These are phyloP conservation scores for Schizopygopsis malacanthus DNA, from an alignment of 2,797 vertebrate genomes.

Conservation along the genomic window DNA sequence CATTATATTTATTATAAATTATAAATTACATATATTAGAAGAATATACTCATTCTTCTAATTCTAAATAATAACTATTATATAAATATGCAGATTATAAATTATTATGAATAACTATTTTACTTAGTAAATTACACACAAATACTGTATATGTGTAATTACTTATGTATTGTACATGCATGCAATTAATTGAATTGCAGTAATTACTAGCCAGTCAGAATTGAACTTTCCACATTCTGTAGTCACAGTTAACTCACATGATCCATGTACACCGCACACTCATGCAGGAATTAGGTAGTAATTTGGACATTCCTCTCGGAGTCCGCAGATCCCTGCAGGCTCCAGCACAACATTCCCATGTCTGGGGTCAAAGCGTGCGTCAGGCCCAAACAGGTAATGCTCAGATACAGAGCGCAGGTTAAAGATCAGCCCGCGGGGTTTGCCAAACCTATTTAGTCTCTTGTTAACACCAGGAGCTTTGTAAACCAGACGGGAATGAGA, in stretches of 20 bases:
- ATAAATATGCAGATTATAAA: too few species aligned
- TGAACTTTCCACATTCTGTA: not conserved
- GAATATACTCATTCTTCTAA: not conserved
- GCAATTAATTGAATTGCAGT: not conserved
- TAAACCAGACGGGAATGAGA: constrained; percentile 41
- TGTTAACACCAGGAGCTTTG: constrained; percentile 55
- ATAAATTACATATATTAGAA: too few species aligned
- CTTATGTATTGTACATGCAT: not conserved
- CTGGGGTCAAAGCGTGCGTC: constrained; percentile 66
- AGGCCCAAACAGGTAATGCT: constrained; percentile 67
- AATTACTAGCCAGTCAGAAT: not conserved
- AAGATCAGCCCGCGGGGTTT: constrained; percentile 60
- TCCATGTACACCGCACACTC: not conserved
- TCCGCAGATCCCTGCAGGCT: constrained; percentile 56
- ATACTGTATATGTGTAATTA: not conserved
- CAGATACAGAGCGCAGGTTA: constrained; percentile 71
- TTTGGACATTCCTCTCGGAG: constrained; percentile 71
- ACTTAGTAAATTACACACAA: not conserved
- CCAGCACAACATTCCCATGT: constrained; percentile 56
- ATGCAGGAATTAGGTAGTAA: constrained; percentile 66
- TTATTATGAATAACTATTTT: too few species aligned
- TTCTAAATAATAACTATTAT: not conserved
- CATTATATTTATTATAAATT: too few species aligned
- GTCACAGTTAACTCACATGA: not conserved
- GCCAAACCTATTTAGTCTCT: constrained; percentile 62